These are phyloP conservation scores for Mellilla xanthometata DNA, from an alignment of 2,888 invertebrate species.

Conservation along the genomic window DNA sequence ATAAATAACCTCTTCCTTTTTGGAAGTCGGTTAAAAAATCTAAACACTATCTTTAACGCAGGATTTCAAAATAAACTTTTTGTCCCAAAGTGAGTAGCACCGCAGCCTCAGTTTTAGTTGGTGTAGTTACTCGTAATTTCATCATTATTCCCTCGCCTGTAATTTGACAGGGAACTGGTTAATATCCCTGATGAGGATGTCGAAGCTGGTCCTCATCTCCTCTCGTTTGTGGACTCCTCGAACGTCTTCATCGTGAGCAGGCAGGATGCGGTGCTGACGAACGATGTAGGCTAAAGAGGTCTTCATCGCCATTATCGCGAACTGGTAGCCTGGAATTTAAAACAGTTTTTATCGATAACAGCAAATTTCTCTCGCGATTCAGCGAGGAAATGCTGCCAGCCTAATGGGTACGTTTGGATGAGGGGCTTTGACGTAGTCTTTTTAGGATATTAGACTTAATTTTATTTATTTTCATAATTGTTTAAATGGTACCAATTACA, in stretches of 20 bases:
- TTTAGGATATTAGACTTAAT: too few species aligned
- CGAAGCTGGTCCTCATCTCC: constrained; percentile 8
- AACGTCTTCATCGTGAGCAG: background rate
- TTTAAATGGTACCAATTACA: too few species aligned
- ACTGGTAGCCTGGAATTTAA: constrained; percentile 20
- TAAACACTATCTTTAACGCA: too few species aligned
- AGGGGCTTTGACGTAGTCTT: too few species aligned
- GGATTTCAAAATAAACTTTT: too few species aligned
- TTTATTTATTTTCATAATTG: too few species aligned
- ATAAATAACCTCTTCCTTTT: too few species aligned
- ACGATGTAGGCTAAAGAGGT: constrained; percentile 18
- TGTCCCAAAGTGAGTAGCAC: too few species aligned
- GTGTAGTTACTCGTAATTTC: background rate
- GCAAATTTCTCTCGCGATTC: background rate
- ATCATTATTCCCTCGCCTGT: background rate
- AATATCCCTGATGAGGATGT: constrained; percentile 6
- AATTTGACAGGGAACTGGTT: constrained; percentile 1
- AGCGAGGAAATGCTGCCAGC: too few species aligned
- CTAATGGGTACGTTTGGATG: too few species aligned
- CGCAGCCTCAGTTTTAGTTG: too few species aligned
- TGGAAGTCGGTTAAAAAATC: too few species aligned
- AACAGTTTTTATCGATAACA: background rate
- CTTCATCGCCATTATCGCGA: constrained; percentile 24
- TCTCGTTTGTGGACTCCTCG: constrained; percentile 7
- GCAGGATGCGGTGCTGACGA: constrained; percentile 7